Evolutionary conservation across 2,888 invertebrate genomes (phyloP), one percentile per base, ranked within the genome.

Genomic region (Carpatolechia fugitivella): DNA sequence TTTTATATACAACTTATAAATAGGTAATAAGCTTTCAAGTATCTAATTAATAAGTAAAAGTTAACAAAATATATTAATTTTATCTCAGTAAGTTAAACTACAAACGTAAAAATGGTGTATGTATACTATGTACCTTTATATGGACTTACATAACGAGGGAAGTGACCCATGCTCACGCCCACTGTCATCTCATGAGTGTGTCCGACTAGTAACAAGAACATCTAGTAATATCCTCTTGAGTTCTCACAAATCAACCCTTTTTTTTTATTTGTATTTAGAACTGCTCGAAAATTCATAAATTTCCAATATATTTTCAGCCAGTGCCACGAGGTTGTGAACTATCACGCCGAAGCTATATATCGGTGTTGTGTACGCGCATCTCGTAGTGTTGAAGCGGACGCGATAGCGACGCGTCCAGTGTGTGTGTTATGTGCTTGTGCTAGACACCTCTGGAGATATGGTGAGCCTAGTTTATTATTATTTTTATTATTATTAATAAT

Each of bases 361-460:
- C 54, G 54, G 44, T 11, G 11, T 18, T 24, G 41, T 56, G 56
- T 52, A 0, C 11, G 56, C 60, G 60, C 58, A 47, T 11, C 41
- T 41, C 16, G 18, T 40, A 57, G 57, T 57, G 54, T 29, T 40
- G 29, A 52, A 31, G 29, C 40, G 16, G 18, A 40, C 57, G 57
- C 57, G 54, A 44, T 33, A 29, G 29, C 6, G 51, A 18, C 52
- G 57, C 54, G 54, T 56, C 33, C 36, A 13, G 56, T 60, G 56
- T 58, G 38, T 50, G 50, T 40, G 47, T 53, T 40, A 56, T 57
- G 58, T 72, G 72, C 60, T 70, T 74, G 77, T 77, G 76, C 66
- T 75, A 76, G 72, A 62, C 66, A 66, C 62, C 50, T 52, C 30
- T 59, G 63, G 70, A 68, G 73, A 67, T 57, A 78, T 78, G 77